A percentile compares a stretch with the other conserved stretches of the same genome.
Conservation (phyloP, 2,888 invertebrate genomes). For the Drosophila acutilabella region DNA sequence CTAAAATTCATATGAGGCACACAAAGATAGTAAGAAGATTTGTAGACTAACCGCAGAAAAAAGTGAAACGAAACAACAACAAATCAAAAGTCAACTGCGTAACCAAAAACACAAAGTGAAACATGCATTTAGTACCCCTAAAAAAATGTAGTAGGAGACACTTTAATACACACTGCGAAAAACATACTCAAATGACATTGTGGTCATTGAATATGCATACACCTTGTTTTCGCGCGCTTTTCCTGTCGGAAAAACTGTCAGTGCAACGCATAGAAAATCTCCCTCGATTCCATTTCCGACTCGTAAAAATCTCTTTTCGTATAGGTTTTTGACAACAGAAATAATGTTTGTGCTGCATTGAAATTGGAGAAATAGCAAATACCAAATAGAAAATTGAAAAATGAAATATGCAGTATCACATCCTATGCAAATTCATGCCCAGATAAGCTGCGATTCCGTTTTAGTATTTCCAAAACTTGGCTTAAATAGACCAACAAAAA, state of each 20-base stretch:
- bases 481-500: too few species aligned
- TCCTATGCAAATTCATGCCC: conserved; percentile 37
- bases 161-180: conserved; percentile 8
- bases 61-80: conserved; percentile 2
- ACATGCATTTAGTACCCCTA: conserved; percentile 3
- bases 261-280: conserved; percentile 14
- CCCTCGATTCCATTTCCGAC: conserved; percentile 24
- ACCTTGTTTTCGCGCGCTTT: conserved; percentile 19
- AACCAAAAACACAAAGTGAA: conserved; percentile 12
- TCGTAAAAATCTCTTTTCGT: conserved; percentile 20
- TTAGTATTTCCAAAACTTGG: neutral
- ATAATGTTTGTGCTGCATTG: conserved; percentile 18
- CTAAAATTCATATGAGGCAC: conserved; percentile 41
- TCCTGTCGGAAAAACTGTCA: conserved; percentile 12
- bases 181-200: conserved; percentile 14
- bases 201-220: conserved; percentile 27
- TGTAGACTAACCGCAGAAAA: conserved; percentile 33
- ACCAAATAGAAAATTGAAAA: conserved; percentile 6
- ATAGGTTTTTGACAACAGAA: conserved; percentile 11
- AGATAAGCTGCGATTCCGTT: conserved; percentile 32
- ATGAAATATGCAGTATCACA: conserved; percentile 16
- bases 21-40: conserved; percentile 44
- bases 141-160: conserved; percentile 4
- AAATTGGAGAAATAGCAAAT: conserved; percentile 8
- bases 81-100: conserved; percentile 26